Conservation (phyloP, 2,113 vertebrate species). For the Bambusicola thoracicus region DNA sequence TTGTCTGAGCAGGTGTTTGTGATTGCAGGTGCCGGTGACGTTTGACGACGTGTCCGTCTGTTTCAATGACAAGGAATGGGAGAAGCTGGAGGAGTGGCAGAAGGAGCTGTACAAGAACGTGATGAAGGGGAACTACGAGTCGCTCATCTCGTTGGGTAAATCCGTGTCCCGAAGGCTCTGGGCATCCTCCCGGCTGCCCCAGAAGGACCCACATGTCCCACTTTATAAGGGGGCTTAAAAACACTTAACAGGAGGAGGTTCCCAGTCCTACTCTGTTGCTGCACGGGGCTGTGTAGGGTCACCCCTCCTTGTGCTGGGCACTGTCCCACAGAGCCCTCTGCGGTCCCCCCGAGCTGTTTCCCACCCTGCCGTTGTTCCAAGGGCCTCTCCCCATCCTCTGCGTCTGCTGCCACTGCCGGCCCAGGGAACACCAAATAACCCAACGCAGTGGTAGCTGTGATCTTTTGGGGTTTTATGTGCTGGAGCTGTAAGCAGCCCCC, state of each 20-base stretch:
- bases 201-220: neutral
- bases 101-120: constrained; percentile 84
- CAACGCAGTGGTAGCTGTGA: fast-evolving
- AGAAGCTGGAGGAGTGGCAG: constrained; percentile 84
- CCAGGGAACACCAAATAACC: neutral
- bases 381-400: neutral
- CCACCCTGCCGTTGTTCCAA: neutral
- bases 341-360: neutral
- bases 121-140: constrained; percentile 83
- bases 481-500: neutral
- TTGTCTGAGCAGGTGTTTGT: neutral
- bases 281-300: neutral
- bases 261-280: neutral
- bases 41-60: constrained; percentile 81
- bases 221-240: neutral
- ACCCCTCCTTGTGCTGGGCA: neutral
- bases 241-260: neutral
- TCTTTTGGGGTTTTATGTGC: neutral
- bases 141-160: constrained; percentile 82
- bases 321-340: neutral
- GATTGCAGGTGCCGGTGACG: constrained; percentile 79
- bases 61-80: constrained; percentile 83
- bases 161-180: neutral
- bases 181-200: neutral
- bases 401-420: neutral